A percentile compares a stretch with the other conserved stretches of the same genome.
These are phyloP conservation scores for human (Homo sapiens) DNA, from an alignment of 2,113 vertebrate genomes.

Conservation along the genomic window GRCh38 chr12:97237001-97237500, in stretches of 20 bases:
- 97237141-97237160: constrained; percentile 61
- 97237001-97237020: neutral
- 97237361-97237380: constrained; percentile 79
- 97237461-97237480: constrained; percentile 73
- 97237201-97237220: constrained; percentile 69
- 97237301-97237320: constrained; percentile 76
- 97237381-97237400: constrained; percentile 81
- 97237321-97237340: constrained; percentile 78
- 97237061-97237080: neutral
- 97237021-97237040: neutral
- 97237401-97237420: constrained; percentile 74
- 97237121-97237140: neutral
- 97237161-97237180: constrained; percentile 65
- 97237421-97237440: constrained; percentile 81
- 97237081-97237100: neutral
- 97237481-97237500: constrained; percentile 74
- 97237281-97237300: constrained; percentile 86
- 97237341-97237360: constrained; percentile 81
- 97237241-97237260: constrained; percentile 81
- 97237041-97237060: neutral
- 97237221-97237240: constrained; percentile 79
- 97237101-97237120: neutral
- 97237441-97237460: constrained; percentile 74
- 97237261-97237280: constrained; percentile 78
- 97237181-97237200: constrained; percentile 74